These are phyloP conservation scores for Leptinotarsa haldemani DNA, from an alignment of 2,888 invertebrate species.

Conservation along the genomic window DNA sequence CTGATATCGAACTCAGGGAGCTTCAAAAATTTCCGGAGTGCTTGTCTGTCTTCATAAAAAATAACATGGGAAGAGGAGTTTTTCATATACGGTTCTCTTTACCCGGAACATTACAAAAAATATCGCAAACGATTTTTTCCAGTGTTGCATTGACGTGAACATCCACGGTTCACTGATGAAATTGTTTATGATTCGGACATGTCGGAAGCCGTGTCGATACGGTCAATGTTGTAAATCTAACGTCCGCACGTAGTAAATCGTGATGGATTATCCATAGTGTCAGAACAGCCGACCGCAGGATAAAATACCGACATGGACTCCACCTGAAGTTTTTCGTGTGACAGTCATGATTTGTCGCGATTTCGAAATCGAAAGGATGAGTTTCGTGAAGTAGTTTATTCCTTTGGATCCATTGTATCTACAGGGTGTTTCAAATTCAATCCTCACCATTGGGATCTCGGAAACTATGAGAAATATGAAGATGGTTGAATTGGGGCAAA, in stretches of 20 bases:
- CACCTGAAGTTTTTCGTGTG: background rate
- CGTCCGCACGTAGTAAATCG: constrained; percentile 62
- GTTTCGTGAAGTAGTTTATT: background rate
- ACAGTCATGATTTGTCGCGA: background rate
- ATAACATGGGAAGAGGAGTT: no score
- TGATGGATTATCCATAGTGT: constrained; percentile 61
- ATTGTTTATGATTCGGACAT: constrained; percentile 12
- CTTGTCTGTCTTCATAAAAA: no score
- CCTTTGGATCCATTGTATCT: no score
- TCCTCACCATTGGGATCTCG: no score
- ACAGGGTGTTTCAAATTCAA: no score
- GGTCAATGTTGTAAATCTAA: constrained; percentile 59
- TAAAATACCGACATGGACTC: background rate
- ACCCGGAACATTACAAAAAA: background rate
- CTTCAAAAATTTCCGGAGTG: no score
- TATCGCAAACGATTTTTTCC: background rate
- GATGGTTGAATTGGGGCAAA: no score
- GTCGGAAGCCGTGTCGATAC: constrained; percentile 3
- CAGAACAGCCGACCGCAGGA: background rate
- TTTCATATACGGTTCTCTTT: no score
- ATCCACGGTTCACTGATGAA: background rate
- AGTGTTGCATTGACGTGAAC: background rate
- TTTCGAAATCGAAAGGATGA: background rate
- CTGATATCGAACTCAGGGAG: no score
- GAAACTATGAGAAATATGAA: no score